Evolutionary conservation across 2,888 invertebrate genomes (phyloP).

Genomic region (Melangyna quadrimaculata): DNA sequence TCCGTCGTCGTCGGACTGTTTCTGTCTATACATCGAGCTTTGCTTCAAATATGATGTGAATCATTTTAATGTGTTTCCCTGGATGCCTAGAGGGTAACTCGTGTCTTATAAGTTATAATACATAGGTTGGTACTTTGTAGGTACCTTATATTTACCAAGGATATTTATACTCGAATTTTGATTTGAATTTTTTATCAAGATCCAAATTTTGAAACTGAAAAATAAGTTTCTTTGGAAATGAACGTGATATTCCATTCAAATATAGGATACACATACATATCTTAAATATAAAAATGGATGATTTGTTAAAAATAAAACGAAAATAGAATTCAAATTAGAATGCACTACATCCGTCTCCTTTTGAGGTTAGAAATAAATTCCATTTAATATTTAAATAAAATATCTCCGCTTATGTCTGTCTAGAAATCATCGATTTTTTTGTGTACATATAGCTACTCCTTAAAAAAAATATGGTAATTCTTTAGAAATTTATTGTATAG

Average conservation of each 20-base stretch:
- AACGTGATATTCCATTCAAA: not conserved
- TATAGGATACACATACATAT: not conserved
- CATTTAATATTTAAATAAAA: not conserved
- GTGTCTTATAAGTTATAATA: no score
- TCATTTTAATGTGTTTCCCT: no score
- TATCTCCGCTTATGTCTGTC: not conserved
- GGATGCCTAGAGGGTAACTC: no score
- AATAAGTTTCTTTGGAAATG: not conserved
- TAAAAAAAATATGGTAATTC: constrained; percentile 43
- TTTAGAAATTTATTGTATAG: constrained; percentile 37
- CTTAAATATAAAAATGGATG: not conserved
- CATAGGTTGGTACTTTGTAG: no score
- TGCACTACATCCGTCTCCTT: not conserved
- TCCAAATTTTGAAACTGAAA: not conserved
- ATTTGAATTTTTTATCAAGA: not conserved
- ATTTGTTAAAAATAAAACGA: not conserved
- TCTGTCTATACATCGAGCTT: no score
- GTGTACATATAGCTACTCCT: not conserved
- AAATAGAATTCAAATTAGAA: not conserved
- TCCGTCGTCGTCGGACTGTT: no score
- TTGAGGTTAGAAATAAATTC: not conserved
- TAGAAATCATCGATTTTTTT: not conserved
- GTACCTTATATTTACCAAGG: no score
- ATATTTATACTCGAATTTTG: not conserved
- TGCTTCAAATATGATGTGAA: no score